A percentile compares a stretch with the other conserved stretches of the same genome.
phyloP scores from a whole-genome alignment of 2,113 vertebrate genomes.

The Cygnus buccinator region DNA sequence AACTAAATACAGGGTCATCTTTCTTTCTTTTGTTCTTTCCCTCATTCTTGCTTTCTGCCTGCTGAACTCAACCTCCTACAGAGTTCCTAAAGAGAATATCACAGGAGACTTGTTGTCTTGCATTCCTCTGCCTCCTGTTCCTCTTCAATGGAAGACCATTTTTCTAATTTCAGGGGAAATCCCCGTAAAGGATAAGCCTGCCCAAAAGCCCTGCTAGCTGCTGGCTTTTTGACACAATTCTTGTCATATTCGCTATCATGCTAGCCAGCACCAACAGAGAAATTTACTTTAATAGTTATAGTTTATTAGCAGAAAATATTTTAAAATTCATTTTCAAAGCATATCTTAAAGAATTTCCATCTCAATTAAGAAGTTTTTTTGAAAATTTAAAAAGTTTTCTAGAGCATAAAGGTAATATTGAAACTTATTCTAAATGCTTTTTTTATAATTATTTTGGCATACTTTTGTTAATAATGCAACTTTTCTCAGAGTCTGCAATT shows the following conservation, averaged over 20 bases:
- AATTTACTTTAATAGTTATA: not conserved
- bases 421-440: not conserved
- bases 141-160: not conserved
- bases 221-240: not conserved
- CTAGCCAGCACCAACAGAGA: not conserved
- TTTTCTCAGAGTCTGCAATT: slow-evolving; percentile 24
- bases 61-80: not conserved
- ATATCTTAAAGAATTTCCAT: not conserved
- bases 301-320: not conserved
- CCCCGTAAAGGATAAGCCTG: not conserved
- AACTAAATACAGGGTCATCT: not conserved
- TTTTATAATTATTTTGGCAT: not conserved
- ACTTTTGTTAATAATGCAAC: not conserved
- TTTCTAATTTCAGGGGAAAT: not conserved
- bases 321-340: not conserved
- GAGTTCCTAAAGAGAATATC: not conserved
- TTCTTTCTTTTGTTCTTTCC: not conserved
- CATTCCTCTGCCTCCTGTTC: not conserved
- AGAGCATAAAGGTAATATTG: not conserved
- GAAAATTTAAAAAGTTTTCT: not conserved
- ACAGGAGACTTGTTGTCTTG: not conserved
- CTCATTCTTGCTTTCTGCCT: not conserved
- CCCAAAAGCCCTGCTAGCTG: not conserved
- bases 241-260: not conserved
- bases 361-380: not conserved